Evolutionary conservation across 2,888 invertebrate genomes (phyloP).

Genomic region (Campaea margaritaria): DNA sequence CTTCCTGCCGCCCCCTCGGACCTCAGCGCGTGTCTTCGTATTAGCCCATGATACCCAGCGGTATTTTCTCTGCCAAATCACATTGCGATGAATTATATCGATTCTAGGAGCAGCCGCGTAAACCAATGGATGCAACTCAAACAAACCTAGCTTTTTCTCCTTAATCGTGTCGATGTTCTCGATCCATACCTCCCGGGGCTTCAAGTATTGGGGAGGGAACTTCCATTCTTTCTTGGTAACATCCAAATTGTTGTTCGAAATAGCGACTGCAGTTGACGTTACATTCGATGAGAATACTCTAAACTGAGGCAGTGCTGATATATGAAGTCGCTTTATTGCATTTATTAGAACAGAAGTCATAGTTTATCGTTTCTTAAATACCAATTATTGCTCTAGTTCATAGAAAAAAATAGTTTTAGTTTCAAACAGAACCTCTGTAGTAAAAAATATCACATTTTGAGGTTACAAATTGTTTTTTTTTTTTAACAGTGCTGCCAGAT

Average conservation of each 20-base stretch:
- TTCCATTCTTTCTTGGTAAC: constrained; percentile 77
- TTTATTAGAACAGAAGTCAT: constrained; percentile 71
- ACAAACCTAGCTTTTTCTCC: constrained; percentile 92
- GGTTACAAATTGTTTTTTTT: no score
- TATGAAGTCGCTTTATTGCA: constrained; percentile 68
- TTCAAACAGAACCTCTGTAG: no score
- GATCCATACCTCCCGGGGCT: constrained; percentile 93
- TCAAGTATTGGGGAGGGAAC: constrained; percentile 82
- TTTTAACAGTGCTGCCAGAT: no score
- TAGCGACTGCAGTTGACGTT: constrained; percentile 44
- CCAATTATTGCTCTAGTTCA: no score
- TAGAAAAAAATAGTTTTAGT: no score
- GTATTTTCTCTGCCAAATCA: constrained; percentile 94
- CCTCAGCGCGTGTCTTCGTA: constrained; percentile 92
- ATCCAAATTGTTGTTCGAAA: constrained; percentile 53
- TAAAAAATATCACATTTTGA: no score
- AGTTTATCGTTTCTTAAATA: constrained; percentile 8
- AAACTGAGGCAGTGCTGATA: constrained; percentile 60
- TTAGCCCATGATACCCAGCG: constrained; percentile 92
- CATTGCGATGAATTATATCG: constrained; percentile 94
- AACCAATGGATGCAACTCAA: constrained; percentile 95
- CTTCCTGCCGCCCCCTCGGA: constrained; percentile 94
- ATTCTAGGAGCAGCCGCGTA: constrained; percentile 93
- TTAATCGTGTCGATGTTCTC: constrained; percentile 92
- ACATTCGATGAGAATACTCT: constrained; percentile 59